Evolutionary conservation across 23 tunicate species (phyloP).

Genomic region (Ascidia mentula): DNA sequence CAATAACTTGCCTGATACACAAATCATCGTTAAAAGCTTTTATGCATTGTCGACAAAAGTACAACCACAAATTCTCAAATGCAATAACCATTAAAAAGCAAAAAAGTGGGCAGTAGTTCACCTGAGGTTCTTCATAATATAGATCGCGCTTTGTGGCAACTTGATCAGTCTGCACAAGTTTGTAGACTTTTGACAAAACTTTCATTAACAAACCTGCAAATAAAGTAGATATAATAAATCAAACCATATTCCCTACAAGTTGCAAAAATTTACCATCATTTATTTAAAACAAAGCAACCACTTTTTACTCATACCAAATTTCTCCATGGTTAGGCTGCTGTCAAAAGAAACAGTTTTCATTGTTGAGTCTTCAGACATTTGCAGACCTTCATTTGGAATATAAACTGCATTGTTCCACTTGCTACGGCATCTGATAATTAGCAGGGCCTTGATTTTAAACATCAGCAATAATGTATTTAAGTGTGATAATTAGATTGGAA

Average conservation of each 20-base stretch:
- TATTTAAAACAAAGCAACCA: background rate
- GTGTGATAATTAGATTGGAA: too few species aligned
- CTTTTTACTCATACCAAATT: constrained; percentile 54
- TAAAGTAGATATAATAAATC: background rate
- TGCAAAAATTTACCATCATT: too few species aligned
- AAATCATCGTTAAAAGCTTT: too few species aligned
- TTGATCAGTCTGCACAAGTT: constrained; percentile 64
- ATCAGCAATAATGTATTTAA: too few species aligned
- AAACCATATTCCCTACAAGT: too few species aligned
- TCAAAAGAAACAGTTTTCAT: constrained; percentile 50
- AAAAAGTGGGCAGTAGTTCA: constrained; percentile 6
- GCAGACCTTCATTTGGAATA: constrained; percentile 54
- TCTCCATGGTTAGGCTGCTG: constrained; percentile 46
- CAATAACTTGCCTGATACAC: too few species aligned
- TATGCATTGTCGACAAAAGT: too few species aligned
- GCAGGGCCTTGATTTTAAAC: too few species aligned
- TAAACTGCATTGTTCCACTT: constrained; percentile 71
- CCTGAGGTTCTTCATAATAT: constrained; percentile 80
- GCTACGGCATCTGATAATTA: constrained; percentile 40
- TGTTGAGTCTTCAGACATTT: constrained; percentile 28
- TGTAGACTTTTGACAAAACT: constrained; percentile 74
- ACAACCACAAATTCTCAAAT: too few species aligned
- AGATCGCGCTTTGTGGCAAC: constrained; percentile 88
- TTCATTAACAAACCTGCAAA: constrained; percentile 62
- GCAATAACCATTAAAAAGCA: background rate